A percentile compares a stretch with the other conserved stretches of the same genome.
These are phyloP conservation scores for Ceratina calcarata DNA, from an alignment of 1,140 invertebrate species.

Conservation along the genomic window DNA sequence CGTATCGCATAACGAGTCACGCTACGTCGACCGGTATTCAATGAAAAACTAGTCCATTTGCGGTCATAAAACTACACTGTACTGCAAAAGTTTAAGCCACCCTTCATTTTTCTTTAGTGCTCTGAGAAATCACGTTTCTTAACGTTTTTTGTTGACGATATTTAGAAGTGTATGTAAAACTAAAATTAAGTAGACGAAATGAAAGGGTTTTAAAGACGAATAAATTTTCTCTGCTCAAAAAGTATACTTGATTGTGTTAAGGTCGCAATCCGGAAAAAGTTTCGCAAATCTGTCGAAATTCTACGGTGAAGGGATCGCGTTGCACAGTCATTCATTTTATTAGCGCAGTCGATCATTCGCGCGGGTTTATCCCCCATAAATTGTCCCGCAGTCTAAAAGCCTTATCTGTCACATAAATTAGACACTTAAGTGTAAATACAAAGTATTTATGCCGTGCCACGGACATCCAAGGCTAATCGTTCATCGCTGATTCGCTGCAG, in stretches of 20 bases:
- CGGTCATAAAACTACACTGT: neutral
- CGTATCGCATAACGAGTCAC: constrained; percentile 6
- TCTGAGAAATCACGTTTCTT: too few species aligned
- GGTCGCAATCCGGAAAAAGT: neutral
- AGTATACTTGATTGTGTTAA: neutral
- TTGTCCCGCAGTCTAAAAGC: constrained; percentile 1
- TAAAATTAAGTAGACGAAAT: neutral
- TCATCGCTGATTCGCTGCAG: neutral
- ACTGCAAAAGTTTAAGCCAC: too few species aligned
- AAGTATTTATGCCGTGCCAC: neutral
- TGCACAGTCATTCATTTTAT: constrained; percentile 14
- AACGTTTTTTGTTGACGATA: too few species aligned
- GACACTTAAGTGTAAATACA: neutral
- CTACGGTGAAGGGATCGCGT: constrained; percentile 9
- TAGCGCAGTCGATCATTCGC: constrained; percentile 12
- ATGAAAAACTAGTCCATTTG: constrained; percentile 35
- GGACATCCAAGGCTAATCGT: constrained; percentile 1
- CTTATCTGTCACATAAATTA: constrained; percentile 23
- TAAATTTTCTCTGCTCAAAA: neutral
- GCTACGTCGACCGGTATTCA: neutral
- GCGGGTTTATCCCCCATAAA: constrained; percentile 2
- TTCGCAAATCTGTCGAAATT: constrained; percentile 14
- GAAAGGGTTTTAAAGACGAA: too few species aligned
- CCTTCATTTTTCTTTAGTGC: too few species aligned
- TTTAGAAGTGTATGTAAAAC: neutral